phyloP scores from a whole-genome alignment of 2,888 invertebrate genomes.

The Hydraecia micacea region DNA sequence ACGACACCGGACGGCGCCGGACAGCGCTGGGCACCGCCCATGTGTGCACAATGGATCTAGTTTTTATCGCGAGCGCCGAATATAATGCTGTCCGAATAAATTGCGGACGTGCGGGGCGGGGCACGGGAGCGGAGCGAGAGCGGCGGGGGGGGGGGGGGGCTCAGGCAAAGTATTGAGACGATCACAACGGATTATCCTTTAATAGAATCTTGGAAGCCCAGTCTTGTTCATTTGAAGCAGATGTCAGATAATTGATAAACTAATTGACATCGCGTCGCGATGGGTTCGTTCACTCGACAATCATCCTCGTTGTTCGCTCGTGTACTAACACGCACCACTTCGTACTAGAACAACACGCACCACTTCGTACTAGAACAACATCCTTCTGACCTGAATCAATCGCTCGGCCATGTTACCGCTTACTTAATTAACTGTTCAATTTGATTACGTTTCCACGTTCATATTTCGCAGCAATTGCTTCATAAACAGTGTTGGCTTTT shows the following conservation, averaged over 20 bases:
- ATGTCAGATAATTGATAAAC: constrained; percentile 15
- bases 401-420: constrained; percentile 32
- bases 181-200: constrained; percentile 30
- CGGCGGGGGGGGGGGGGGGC: too few species aligned
- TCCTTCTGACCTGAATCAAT: constrained; percentile 32
- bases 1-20: constrained; percentile 21
- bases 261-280: background rate
- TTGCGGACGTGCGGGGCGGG: constrained; percentile 36
- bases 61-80: constrained; percentile 60
- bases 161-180: constrained; percentile 2
- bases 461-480: constrained; percentile 44
- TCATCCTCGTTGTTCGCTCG: background rate
- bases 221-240: constrained; percentile 9
- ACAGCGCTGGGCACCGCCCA: constrained; percentile 31
- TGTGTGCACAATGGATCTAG: constrained; percentile 59
- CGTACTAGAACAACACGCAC: background rate
- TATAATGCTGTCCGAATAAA: constrained; percentile 64
- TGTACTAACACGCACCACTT: background rate
- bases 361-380: constrained; percentile 6
- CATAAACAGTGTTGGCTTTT: constrained; percentile 44
- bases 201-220: too few species aligned
- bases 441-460: constrained; percentile 41
- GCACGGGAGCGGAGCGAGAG: background rate
- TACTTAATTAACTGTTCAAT: constrained; percentile 47
- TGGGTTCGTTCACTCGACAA: too few species aligned